phyloP scores from a whole-genome alignment of 2,113 vertebrate genomes.

The Oreochromis aureus region DNA sequence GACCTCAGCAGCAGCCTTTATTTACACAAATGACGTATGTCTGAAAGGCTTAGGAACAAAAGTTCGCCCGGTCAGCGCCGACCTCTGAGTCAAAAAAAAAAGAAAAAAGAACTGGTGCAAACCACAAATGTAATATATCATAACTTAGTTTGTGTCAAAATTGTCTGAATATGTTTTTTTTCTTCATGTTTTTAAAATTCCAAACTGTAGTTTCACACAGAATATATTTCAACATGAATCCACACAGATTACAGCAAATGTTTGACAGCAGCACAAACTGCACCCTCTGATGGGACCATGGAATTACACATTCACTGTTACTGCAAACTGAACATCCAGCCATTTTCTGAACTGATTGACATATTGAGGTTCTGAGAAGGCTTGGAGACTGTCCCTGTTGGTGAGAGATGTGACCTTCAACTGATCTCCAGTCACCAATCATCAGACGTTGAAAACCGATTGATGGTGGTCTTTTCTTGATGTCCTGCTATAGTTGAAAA shows the following conservation, averaged over 20 bases:
- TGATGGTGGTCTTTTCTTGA: neutral
- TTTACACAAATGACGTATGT: neutral
- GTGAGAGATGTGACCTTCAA: neutral
- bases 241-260: neutral
- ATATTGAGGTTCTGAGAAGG: neutral
- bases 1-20: neutral
- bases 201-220: neutral
- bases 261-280: neutral
- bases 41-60: neutral
- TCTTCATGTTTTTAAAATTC: neutral
- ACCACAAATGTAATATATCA: neutral
- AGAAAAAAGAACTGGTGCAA: neutral
- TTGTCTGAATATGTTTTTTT: neutral
- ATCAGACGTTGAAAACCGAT: neutral
- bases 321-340: neutral
- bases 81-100: neutral
- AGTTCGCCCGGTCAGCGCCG: neutral
- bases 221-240: neutral
- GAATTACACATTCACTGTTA: neutral
- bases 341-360: neutral
- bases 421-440: neutral
- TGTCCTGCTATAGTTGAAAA: neutral
- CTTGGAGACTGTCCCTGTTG: neutral
- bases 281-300: neutral
- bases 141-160: neutral